Percentiles rank a stretch among this genome's conserved stretches.
Evolutionary conservation across 2,113 vertebrate genomes (phyloP).

Genomic region (Sakesphorus luctuosus): DNA sequence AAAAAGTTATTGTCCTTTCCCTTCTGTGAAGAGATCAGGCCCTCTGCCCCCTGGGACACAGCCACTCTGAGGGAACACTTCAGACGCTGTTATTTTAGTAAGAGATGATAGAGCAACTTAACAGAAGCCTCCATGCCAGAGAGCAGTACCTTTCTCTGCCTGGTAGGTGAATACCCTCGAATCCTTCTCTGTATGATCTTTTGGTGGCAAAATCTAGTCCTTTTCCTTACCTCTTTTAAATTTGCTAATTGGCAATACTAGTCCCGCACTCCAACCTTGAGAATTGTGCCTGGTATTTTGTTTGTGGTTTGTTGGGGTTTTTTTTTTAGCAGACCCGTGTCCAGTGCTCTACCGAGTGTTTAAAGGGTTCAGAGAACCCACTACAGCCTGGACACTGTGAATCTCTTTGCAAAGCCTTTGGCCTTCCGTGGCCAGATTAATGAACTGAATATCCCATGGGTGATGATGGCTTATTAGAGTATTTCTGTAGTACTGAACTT

Average conservation of each 20-base stretch:
- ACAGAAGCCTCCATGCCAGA: neutral
- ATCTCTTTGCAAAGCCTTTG: neutral
- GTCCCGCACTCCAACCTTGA: neutral
- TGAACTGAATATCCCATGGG: neutral
- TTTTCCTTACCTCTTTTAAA: neutral
- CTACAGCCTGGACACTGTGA: neutral
- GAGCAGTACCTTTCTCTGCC: neutral
- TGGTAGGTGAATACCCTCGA: neutral
- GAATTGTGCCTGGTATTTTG: neutral
- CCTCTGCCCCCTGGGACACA: neutral
- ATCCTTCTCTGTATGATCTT: neutral
- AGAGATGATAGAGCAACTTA: neutral
- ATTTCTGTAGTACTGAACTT: neutral
- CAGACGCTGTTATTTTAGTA: neutral
- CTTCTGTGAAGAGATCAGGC: neutral
- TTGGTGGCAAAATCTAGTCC: neutral
- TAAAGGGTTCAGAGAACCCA: neutral
- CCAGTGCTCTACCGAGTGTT: neutral
- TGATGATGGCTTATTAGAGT: neutral
- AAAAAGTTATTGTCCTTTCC: neutral
- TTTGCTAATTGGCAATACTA: neutral
- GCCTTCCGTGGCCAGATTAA: neutral
- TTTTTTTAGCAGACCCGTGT: neutral
- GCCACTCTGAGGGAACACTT: neutral
- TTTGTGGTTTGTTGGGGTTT: no score